Evolutionary conservation across 2,888 invertebrate species (phyloP).

Genomic region (Netelia melanura): DNA sequence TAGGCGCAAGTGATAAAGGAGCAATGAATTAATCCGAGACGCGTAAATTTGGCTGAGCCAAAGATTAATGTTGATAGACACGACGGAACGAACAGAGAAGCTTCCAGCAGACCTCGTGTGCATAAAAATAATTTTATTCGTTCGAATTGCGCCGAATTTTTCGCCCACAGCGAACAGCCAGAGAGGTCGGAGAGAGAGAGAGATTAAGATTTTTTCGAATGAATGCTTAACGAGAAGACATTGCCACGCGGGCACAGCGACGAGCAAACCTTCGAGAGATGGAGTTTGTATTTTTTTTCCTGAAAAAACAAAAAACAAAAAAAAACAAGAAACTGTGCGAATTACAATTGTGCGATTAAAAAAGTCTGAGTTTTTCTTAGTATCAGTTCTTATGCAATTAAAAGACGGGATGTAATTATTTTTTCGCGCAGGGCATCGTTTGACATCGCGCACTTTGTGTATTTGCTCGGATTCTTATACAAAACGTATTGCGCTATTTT

Average conservation of each 20-base stretch:
- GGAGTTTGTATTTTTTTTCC: background rate
- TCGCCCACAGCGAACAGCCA: conserved; percentile 34
- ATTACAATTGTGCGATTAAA: background rate
- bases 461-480: conserved; percentile 60
- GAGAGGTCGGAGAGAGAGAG: background rate
- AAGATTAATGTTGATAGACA: conserved; percentile 15
- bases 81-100: conserved; percentile 26
- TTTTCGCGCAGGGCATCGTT: conserved; percentile 55
- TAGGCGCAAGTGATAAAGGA: conserved; percentile 14
- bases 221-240: conserved; percentile 25
- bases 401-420: conserved; percentile 47
- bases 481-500: conserved; percentile 62
- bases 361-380: conserved; percentile 60
- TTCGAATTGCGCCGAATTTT: conserved; percentile 57
- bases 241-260: conserved; percentile 40
- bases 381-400: conserved; percentile 22
- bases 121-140: conserved; percentile 49
- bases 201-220: conserved; percentile 24
- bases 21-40: conserved; percentile 12
- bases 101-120: conserved; percentile 39
- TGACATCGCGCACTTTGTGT: conserved; percentile 59
- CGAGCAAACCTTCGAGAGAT: background rate
- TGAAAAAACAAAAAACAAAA: conserved; percentile 6
- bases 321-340: background rate
- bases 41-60: conserved; percentile 13